These are phyloP conservation scores for Propithecus deckenii DNA, from an alignment of 2,797 vertebrate genomes.

Conservation along the genomic window DNA sequence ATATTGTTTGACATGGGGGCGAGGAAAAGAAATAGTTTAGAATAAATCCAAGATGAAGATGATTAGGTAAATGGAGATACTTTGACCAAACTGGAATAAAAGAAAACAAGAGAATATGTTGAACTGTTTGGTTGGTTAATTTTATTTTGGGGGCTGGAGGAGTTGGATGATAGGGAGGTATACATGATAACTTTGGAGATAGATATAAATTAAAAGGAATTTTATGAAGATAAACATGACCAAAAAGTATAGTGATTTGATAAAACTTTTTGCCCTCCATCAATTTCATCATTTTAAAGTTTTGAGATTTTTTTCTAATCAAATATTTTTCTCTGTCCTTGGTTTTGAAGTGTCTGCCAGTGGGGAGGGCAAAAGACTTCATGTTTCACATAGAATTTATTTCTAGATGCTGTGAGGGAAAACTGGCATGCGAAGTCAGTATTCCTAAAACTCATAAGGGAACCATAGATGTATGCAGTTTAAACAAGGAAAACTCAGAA, in stretches of 20 bases:
- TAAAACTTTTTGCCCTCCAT: background rate
- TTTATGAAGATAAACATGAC: background rate
- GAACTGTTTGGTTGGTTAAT: background rate
- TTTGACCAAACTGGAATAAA: background rate
- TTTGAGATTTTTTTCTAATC: background rate
- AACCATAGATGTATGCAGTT: background rate
- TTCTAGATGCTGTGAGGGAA: accelerated
- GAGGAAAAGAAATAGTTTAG: background rate
- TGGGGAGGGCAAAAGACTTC: background rate
- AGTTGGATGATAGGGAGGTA: background rate
- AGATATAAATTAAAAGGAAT: background rate
- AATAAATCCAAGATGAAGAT: background rate
- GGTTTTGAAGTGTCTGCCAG: background rate
- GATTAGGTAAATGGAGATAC: background rate
- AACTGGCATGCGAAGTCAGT: background rate
- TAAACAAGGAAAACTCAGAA: background rate
- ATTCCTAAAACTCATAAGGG: background rate
- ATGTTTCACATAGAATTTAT: background rate
- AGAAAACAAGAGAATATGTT: background rate
- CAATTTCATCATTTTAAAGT: background rate
- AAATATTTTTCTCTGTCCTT: background rate
- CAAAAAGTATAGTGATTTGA: background rate
- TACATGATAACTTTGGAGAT: background rate
- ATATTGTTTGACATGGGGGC: background rate
- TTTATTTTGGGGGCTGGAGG: background rate